Percentiles rank a stretch among this genome's conserved stretches.
phyloP scores from a whole-genome alignment of 2,797 vertebrate species.

The Gymnopithys bicolor region DNA sequence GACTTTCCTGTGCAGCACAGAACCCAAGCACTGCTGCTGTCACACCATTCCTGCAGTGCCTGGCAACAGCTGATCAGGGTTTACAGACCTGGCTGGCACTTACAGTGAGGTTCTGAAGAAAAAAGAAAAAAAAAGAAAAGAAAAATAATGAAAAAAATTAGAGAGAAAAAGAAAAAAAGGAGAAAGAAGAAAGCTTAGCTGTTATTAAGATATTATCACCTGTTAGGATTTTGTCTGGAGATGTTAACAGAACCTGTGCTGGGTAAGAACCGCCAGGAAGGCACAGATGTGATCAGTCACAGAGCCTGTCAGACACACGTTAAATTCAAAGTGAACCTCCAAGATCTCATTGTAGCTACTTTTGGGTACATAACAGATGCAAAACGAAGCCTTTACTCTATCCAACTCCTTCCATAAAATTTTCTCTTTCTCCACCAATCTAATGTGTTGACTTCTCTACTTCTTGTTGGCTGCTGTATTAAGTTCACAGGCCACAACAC shows the following conservation, averaged over 20 bases:
- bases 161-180: accelerated
- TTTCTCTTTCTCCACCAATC: neutral
- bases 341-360: neutral
- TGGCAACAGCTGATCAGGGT: neutral
- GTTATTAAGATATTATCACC: neutral
- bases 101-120: neutral
- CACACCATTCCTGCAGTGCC: neutral
- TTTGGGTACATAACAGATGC: neutral
- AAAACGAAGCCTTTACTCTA: neutral
- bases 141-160: neutral
- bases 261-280: neutral
- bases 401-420: neutral
- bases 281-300: neutral
- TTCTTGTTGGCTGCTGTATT: neutral
- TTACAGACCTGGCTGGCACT: neutral
- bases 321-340: neutral
- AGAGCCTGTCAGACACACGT: neutral
- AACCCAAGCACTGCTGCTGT: neutral
- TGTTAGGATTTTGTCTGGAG: constrained; percentile 1
- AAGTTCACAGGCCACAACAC: accelerated
- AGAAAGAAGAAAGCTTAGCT: neutral
- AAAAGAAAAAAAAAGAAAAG: no score
- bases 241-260: neutral
- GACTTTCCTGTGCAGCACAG: neutral
- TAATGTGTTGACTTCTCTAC: accelerated